phyloP scores from a whole-genome alignment of 2,888 invertebrate genomes.

The Drosophila kokeensis region DNA sequence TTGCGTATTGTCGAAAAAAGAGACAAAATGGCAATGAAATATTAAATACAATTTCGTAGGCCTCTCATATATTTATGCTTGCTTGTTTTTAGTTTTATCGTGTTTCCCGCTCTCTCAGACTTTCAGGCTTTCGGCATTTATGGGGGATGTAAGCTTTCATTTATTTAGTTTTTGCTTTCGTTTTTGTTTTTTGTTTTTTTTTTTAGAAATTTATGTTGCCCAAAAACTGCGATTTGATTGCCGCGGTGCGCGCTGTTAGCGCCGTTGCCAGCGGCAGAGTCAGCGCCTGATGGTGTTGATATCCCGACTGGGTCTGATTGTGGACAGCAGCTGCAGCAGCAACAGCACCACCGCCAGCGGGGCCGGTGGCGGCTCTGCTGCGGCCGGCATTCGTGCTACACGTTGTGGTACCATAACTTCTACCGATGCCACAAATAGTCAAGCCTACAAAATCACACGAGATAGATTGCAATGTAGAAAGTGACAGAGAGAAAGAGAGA shows the following conservation, averaged over 20 bases:
- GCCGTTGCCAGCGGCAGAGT: constrained; percentile 84
- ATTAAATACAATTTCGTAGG: constrained; percentile 55
- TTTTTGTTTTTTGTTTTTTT: constrained; percentile 4
- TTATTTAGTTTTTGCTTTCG: constrained; percentile 25
- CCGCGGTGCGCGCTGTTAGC: constrained; percentile 83
- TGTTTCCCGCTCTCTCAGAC: constrained; percentile 38
- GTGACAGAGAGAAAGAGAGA: constrained; percentile 30
- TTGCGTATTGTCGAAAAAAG: constrained; percentile 52
- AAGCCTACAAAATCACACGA: constrained; percentile 84
- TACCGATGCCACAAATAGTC: constrained; percentile 85
- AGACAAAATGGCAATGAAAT: constrained; percentile 61
- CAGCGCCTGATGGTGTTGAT: constrained; percentile 81
- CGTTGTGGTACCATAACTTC: constrained; percentile 83
- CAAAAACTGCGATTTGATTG: constrained; percentile 85
- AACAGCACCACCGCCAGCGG: constrained; percentile 69
- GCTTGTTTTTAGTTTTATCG: constrained; percentile 20
- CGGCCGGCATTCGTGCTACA: constrained; percentile 83
- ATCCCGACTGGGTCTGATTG: constrained; percentile 81
- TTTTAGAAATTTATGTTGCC: constrained; percentile 85
- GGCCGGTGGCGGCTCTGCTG: constrained; percentile 74
- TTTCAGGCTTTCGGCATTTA: constrained; percentile 26
- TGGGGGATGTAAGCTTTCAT: constrained; percentile 9
- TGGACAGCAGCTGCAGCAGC: constrained; percentile 69
- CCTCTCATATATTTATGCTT: constrained; percentile 30
- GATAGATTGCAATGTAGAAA: constrained; percentile 62